These are phyloP conservation scores for Tinamus guttatus DNA, from an alignment of 2,113 vertebrate species.

Conservation along the genomic window DNA sequence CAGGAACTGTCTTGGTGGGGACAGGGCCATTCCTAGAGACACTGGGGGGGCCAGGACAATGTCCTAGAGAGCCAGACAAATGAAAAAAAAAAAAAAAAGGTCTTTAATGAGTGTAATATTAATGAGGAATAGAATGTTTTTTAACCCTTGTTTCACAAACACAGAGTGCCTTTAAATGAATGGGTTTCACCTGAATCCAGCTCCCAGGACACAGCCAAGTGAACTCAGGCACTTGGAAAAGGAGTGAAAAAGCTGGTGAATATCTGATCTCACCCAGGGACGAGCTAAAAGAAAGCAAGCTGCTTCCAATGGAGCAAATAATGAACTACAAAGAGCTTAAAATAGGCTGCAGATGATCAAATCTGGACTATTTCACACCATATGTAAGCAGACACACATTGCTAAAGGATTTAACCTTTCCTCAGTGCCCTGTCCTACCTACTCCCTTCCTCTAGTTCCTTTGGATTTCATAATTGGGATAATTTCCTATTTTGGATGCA, in stretches of 20 bases:
- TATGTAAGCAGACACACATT: background rate
- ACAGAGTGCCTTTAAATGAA: background rate
- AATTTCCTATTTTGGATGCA: slow-evolving; percentile 47
- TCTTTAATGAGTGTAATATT: background rate
- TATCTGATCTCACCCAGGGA: background rate
- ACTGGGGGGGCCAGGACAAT: background rate
- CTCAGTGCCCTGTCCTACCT: background rate
- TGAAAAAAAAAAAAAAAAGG: too few species aligned
- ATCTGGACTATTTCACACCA: slow-evolving; percentile 17
- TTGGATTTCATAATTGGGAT: background rate
- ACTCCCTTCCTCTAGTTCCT: background rate
- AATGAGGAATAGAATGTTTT: background rate
- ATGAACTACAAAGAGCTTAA: background rate
- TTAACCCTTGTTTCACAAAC: background rate
- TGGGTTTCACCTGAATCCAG: background rate
- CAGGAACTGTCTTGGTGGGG: too few species aligned
- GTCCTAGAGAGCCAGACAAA: background rate
- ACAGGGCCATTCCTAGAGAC: background rate
- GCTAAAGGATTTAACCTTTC: slow-evolving; percentile 27
- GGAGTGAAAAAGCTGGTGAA: background rate
- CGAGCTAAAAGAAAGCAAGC: background rate
- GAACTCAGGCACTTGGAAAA: background rate
- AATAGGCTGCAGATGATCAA: slow-evolving; percentile 10
- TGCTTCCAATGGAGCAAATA: background rate
- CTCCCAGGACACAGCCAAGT: background rate